Conservation (phyloP, 2,888 invertebrate genomes). For the Muscina levida region DNA sequence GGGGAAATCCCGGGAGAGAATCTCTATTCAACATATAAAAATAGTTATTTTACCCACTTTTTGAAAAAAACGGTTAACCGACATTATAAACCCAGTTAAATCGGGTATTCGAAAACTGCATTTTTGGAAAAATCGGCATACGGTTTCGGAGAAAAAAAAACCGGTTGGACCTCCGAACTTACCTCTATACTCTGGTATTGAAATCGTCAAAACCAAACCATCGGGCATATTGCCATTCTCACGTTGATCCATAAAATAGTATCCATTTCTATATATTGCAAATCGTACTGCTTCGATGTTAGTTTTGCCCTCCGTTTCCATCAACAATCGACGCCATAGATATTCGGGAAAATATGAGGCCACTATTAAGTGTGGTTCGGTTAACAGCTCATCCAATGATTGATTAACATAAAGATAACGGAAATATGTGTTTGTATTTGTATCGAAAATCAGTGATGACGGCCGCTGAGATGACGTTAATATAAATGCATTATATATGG, state of each 20-base stretch:
- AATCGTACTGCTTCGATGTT: constrained; percentile 3
- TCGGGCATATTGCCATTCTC: not conserved
- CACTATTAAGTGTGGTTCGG: constrained; percentile 18
- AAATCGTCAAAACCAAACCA: constrained; percentile 41
- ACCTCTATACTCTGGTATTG: constrained; percentile 40
- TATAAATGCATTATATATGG: constrained; percentile 18
- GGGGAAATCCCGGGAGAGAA: too few species aligned
- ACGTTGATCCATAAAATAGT: constrained; percentile 32
- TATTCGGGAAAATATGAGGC: constrained; percentile 47
- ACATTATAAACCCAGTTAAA: too few species aligned
- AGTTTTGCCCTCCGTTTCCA: not conserved
- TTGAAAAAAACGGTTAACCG: too few species aligned
- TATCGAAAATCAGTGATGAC: constrained; percentile 15
- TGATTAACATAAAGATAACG: constrained; percentile 50
- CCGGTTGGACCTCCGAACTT: not conserved
- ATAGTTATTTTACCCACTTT: too few species aligned
- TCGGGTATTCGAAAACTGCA: too few species aligned
- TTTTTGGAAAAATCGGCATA: too few species aligned
- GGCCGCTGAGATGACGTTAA: not conserved
- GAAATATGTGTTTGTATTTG: constrained; percentile 9
- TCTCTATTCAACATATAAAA: too few species aligned
- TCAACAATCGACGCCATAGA: constrained; percentile 32
- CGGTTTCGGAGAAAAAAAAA: too few species aligned
- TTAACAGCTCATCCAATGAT: constrained; percentile 23
- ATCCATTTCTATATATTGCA: not conserved